Conservation (phyloP, 2,888 invertebrate genomes). For the Neuroscelio doddi region DNA sequence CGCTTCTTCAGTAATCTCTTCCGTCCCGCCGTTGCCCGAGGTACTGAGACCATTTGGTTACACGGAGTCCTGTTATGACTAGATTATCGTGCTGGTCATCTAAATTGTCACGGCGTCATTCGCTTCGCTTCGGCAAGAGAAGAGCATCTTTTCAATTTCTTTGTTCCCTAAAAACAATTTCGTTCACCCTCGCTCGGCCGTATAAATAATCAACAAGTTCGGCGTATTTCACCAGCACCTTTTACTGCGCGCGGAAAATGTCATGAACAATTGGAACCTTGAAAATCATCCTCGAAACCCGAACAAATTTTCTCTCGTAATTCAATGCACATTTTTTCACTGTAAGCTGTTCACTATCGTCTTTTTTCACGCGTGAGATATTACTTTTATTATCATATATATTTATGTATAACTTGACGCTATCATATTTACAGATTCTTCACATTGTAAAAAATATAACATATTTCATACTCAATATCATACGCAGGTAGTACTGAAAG, state of each 20-base stretch:
- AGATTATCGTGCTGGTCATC: slow-evolving; percentile 48
- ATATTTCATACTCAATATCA: slow-evolving; percentile 71
- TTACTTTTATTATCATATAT: slow-evolving; percentile 47
- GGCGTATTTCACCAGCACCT: slow-evolving; percentile 15
- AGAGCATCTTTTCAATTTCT: too few relatives aligned
- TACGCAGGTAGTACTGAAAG: slow-evolving; percentile 71
- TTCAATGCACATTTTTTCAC: slow-evolving; percentile 63
- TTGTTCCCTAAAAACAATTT: too few relatives aligned
- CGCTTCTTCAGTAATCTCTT: slow-evolving; percentile 2
- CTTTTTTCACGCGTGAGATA: slow-evolving; percentile 56
- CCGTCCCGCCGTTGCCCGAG: slow-evolving; percentile 3
- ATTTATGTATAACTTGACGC: slow-evolving; percentile 66
- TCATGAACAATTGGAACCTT: slow-evolving; percentile 12
- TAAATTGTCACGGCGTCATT: slow-evolving; percentile 11
- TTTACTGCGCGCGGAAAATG: slow-evolving; percentile 5
- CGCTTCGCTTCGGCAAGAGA: neutral
- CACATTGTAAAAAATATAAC: slow-evolving; percentile 72
- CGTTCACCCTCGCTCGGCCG: too few relatives aligned
- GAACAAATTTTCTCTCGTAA: slow-evolving; percentile 38
- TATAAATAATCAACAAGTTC: neutral
- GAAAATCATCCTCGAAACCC: slow-evolving; percentile 17
- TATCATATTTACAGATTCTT: slow-evolving; percentile 71
- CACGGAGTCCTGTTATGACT: slow-evolving; percentile 40
- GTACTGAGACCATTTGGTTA: slow-evolving; percentile 16
- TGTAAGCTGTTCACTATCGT: slow-evolving; percentile 55